These are phyloP conservation scores for Agelaius tricolor DNA, from an alignment of 2,113 vertebrate species.

Conservation along the genomic window DNA sequence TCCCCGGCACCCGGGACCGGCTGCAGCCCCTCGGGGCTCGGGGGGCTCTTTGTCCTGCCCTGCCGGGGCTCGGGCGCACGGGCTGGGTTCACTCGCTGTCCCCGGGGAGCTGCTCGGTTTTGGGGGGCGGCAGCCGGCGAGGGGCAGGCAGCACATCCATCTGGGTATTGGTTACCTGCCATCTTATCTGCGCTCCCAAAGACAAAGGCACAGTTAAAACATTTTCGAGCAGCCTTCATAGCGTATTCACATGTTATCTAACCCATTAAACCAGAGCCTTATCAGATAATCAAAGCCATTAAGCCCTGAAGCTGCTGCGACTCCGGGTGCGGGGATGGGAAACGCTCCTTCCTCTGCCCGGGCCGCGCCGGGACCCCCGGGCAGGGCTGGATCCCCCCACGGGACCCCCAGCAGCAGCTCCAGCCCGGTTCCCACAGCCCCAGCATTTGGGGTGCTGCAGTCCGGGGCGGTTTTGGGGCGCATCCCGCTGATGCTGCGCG, in stretches of 20 bases:
- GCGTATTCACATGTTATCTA: conserved; percentile 78
- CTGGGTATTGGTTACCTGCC: conserved; percentile 73
- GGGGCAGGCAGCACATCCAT: not conserved
- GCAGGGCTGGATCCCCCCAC: not conserved
- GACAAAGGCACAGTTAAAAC: conserved; percentile 76
- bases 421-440: no score
- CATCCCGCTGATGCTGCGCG: not conserved
- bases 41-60: not conserved
- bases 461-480: not conserved
- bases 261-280: conserved; percentile 76
- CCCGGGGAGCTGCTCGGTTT: not conserved
- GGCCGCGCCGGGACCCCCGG: not conserved
- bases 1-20: rapidly evolving
- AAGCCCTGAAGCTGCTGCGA: conserved; percentile 65
- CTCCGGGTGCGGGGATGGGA: conserved; percentile 67
- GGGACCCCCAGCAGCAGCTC: not conserved
- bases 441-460: not conserved
- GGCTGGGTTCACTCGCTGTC: rapidly evolving
- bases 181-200: conserved; percentile 74
- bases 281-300: conserved; percentile 79
- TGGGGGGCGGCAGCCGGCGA: not conserved
- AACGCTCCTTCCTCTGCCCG: not conserved
- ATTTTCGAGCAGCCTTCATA: conserved; percentile 71
- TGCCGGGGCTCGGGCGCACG: not conserved
- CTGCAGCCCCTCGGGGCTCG: not conserved